These are phyloP conservation scores for Dicerorhinus sumatrensis DNA, from an alignment of 2,113 vertebrate species.

Conservation along the genomic window DNA sequence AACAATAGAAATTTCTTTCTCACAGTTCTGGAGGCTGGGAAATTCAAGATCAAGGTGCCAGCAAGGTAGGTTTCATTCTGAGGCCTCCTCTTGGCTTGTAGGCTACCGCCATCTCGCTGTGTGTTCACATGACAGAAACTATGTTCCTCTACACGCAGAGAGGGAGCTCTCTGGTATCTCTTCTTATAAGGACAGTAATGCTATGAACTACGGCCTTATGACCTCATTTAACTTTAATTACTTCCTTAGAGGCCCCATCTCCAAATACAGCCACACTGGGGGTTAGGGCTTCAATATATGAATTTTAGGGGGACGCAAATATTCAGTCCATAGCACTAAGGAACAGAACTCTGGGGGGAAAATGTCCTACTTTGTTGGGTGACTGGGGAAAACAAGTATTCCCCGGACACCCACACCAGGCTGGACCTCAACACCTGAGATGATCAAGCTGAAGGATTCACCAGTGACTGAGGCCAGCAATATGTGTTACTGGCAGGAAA, in stretches of 20 bases:
- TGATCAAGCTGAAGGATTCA: background rate
- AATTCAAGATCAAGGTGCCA: background rate
- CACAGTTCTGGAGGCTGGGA: background rate
- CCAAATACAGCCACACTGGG: background rate
- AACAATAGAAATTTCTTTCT: background rate
- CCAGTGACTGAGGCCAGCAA: background rate
- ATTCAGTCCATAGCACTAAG: background rate
- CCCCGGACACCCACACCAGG: background rate
- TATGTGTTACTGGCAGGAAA: constrained; percentile 27
- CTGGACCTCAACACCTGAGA: background rate
- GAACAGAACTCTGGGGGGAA: background rate
- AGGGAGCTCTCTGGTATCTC: background rate
- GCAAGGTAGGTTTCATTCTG: background rate
- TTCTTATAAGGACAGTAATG: background rate
- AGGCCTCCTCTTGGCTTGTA: background rate
- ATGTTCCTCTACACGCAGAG: background rate
- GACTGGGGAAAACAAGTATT: background rate
- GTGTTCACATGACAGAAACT: background rate
- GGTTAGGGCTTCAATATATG: background rate
- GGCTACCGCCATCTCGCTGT: background rate
- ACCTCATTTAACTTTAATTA: background rate
- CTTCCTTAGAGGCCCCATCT: background rate
- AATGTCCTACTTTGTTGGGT: accelerated
- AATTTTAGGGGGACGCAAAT: background rate
- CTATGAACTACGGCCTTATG: no score